These are phyloP conservation scores for Florisuga fusca DNA, from an alignment of 2,797 vertebrate species.

Conservation along the genomic window DNA sequence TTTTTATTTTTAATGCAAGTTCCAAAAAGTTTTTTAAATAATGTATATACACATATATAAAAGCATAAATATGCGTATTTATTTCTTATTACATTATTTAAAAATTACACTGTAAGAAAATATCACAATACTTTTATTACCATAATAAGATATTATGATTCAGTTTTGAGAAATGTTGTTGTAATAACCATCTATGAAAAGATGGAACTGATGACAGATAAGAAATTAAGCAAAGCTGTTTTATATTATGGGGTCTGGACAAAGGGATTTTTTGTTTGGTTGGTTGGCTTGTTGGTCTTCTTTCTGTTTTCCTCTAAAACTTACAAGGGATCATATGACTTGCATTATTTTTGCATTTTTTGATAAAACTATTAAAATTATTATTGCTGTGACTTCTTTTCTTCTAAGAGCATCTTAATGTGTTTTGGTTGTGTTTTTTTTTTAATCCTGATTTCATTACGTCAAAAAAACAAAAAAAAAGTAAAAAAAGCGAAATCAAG, in stretches of 20 bases:
- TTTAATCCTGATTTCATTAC: neutral
- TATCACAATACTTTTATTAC: neutral
- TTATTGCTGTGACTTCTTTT: neutral
- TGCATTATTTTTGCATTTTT: neutral
- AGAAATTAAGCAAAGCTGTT: conserved; percentile 51
- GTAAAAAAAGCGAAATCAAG: neutral
- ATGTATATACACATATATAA: neutral
- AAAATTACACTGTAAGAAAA: neutral
- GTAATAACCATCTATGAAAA: conserved; percentile 18
- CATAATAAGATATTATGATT: neutral
- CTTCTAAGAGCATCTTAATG: neutral
- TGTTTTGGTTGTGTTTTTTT: neutral
- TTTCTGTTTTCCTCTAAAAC: neutral
- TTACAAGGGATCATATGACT: neutral
- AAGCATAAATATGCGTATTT: neutral
- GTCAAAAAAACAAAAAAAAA: neutral
- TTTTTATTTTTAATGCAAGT: neutral
- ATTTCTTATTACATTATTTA: neutral
- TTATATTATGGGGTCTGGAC: conserved; percentile 30
- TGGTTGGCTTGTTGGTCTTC: neutral
- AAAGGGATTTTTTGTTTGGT: conserved; percentile 4
- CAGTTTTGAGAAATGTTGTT: neutral
- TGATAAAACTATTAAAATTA: neutral
- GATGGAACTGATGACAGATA: conserved; percentile 47
- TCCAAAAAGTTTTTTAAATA: neutral